phyloP scores from a whole-genome alignment of 1,140 invertebrate species.

The Sycophila sp. region DNA sequence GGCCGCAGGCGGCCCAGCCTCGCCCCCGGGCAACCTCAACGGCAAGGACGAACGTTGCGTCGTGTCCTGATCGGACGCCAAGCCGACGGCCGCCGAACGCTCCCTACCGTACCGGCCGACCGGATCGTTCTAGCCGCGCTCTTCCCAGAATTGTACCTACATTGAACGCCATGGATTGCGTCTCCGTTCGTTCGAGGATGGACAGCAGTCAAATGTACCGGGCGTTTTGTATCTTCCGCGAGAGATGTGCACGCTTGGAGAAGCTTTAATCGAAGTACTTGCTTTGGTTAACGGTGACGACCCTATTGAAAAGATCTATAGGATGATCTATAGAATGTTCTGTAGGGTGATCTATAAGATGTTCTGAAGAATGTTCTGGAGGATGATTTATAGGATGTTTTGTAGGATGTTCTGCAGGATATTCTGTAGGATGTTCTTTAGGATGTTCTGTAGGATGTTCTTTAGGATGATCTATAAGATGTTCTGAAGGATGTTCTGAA shows the following conservation, averaged over 20 bases:
- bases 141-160: background rate
- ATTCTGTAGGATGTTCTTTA: no score
- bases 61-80: constrained; percentile 55
- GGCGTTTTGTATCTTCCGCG: background rate
- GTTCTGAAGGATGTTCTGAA: no score
- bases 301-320: background rate
- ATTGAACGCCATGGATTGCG: background rate
- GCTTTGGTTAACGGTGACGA: background rate
- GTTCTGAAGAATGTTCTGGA: no score
- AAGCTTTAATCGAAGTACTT: background rate
- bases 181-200: no score
- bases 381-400: no score
- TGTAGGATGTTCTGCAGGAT: no score
- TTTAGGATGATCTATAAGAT: no score
- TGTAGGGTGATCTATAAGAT: no score
- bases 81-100: background rate
- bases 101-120: background rate
- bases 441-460: no score
- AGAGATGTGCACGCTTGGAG: background rate
- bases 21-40: constrained; percentile 44
- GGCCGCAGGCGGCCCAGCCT: constrained; percentile 59
- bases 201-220: background rate
- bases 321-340: no score
- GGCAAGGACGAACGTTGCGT: constrained; percentile 62
- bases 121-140: background rate